These are phyloP conservation scores for Cydia amplana DNA, from an alignment of 1,140 invertebrate genomes.

Conservation along the genomic window DNA sequence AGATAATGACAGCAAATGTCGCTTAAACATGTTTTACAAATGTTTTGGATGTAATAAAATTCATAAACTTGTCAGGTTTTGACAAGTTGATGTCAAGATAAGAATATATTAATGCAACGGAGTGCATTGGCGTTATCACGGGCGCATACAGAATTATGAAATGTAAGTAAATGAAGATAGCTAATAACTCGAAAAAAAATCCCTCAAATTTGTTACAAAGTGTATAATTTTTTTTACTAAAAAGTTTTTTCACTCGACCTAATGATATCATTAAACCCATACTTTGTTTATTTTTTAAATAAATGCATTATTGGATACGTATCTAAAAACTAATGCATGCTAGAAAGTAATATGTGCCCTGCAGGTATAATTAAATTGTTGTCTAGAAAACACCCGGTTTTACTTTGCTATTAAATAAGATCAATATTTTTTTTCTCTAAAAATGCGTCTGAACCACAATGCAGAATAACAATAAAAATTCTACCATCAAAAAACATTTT, in stretches of 20 bases:
- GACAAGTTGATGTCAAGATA: constrained; percentile 29
- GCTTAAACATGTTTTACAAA: not conserved
- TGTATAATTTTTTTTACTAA: not conserved
- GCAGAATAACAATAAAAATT: constrained; percentile 5
- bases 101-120: constrained; percentile 10
- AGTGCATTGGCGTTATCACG: not conserved
- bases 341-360: too few relatives aligned
- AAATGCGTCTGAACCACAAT: not conserved
- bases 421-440: not conserved
- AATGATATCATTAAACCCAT: too few relatives aligned
- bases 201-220: not conserved
- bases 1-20: not conserved
- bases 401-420: not conserved
- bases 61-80: constrained; percentile 24
- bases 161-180: not conserved
- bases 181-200: not conserved
- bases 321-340: too few relatives aligned
- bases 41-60: constrained; percentile 24
- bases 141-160: not conserved
- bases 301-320: too few relatives aligned
- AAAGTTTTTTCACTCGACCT: not conserved
- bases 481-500: constrained; percentile 14
- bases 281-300: too few relatives aligned
- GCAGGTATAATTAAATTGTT: too few relatives aligned
- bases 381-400: too few relatives aligned